A percentile compares a stretch with the other conserved stretches of the same genome.
phyloP scores from a whole-genome alignment of 2,888 invertebrate species.

The Lasioglossum oenotherae region DNA sequence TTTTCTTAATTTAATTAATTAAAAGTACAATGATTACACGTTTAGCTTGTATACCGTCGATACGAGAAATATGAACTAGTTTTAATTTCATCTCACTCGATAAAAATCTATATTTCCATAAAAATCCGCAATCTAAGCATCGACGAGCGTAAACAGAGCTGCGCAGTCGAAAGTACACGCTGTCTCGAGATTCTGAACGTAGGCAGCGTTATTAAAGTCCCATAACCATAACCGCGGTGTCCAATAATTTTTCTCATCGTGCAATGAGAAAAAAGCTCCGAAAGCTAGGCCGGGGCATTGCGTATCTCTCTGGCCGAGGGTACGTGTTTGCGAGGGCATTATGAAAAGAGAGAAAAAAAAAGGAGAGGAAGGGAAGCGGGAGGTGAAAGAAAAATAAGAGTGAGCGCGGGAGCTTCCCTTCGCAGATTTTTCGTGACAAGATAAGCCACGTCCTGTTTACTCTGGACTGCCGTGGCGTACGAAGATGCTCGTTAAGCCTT shows the following conservation, averaged over 20 bases:
- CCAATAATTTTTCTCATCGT: conserved; percentile 45
- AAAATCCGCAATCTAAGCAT: neutral
- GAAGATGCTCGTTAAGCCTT: conserved; percentile 84
- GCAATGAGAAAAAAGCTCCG: conserved; percentile 30
- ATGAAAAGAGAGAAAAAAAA: conserved; percentile 53
- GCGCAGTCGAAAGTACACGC: neutral
- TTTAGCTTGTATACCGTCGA: neutral
- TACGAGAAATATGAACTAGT: neutral
- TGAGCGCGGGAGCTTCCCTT: conserved; percentile 73
- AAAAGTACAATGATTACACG: neutral
- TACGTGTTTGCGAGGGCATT: conserved; percentile 74
- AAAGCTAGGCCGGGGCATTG: conserved; percentile 42
- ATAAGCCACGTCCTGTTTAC: conserved; percentile 84
- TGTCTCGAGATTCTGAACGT: conserved; percentile 31
- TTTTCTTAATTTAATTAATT: neutral
- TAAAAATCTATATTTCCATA: neutral
- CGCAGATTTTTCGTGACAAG: conserved; percentile 84
- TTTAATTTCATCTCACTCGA: neutral
- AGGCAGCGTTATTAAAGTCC: conserved; percentile 51
- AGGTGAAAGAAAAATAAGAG: conserved; percentile 68
- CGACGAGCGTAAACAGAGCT: neutral
- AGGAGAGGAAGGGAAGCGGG: conserved; percentile 9
- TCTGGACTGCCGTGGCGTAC: conserved; percentile 78
- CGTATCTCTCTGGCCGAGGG: conserved; percentile 43
- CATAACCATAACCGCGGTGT: conserved; percentile 58